Evolutionary conservation across 2,113 vertebrate genomes (phyloP).

Genomic region (Chinchilla lanigera): DNA sequence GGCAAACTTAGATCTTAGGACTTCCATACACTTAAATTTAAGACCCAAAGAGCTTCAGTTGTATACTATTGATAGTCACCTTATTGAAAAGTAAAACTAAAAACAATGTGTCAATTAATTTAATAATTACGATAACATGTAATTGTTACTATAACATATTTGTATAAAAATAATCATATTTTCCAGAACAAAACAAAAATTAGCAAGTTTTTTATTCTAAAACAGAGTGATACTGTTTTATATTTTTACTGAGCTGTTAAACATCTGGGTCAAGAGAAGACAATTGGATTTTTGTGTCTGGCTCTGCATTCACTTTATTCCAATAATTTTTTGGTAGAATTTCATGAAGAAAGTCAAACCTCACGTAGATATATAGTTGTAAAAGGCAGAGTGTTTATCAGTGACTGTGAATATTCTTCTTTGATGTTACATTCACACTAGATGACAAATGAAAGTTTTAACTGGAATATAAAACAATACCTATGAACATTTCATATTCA

Average conservation of each 20-base stretch:
- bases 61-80: neutral
- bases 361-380: neutral
- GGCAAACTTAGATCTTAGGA: slow-evolving; percentile 1
- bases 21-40: neutral
- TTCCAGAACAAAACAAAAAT: slow-evolving; percentile 50
- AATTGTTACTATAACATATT: neutral
- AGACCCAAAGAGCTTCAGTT: neutral
- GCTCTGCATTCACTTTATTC: neutral
- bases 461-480: neutral
- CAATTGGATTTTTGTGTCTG: neutral
- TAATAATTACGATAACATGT: slow-evolving; percentile 26
- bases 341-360: slow-evolving; percentile 1
- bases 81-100: slow-evolving; percentile 39
- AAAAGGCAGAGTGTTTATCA: neutral
- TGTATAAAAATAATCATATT: neutral
- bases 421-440: neutral
- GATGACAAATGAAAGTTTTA: neutral
- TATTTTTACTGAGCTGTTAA: slow-evolving; percentile 30
- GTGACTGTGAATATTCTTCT: neutral
- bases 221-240: neutral
- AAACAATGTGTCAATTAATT: neutral
- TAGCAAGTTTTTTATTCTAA: neutral
- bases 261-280: neutral
- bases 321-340: neutral
- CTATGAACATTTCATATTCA: neutral